Percentiles rank a stretch among this genome's conserved stretches.
These are phyloP conservation scores for Heteromurus nitidus DNA, from an alignment of 2,888 invertebrate species.

Conservation along the genomic window DNA sequence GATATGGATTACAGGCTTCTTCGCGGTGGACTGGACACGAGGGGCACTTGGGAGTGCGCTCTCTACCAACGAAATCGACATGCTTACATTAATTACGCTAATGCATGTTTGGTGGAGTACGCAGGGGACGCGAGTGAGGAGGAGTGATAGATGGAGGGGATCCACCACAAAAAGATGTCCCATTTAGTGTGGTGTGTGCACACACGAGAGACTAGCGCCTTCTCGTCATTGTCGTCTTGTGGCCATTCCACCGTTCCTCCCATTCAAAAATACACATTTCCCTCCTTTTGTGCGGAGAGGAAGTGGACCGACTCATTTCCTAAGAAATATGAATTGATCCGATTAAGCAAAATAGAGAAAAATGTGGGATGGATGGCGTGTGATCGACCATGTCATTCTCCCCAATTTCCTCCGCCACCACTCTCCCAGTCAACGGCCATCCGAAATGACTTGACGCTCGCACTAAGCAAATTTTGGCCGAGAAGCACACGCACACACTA, in stretches of 20 bases:
- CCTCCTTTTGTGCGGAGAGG: not conserved
- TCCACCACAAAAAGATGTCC: not conserved
- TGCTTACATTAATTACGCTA: conserved; percentile 62
- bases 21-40: too few species aligned
- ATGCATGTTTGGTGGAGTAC: conserved; percentile 43
- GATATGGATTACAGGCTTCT: not conserved
- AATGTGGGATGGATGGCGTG: not conserved
- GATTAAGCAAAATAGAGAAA: conserved; percentile 45
- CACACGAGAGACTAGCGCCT: too few species aligned
- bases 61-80: conserved; percentile 43
- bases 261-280: not conserved
- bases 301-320: conserved; percentile 60
- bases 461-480: not conserved
- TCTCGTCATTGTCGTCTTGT: too few species aligned
- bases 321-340: conserved; percentile 61
- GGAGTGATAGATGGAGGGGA: not conserved
- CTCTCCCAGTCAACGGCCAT: not conserved
- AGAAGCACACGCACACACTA: not conserved
- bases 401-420: not conserved
- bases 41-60: too few species aligned
- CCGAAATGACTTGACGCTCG: too few species aligned
- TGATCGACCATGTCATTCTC: not conserved
- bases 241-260: too few species aligned
- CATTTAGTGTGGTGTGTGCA: too few species aligned
- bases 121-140: too few species aligned